Conservation (phyloP, 2,113 vertebrate species). For the Rhinichthys klamathensis region DNA sequence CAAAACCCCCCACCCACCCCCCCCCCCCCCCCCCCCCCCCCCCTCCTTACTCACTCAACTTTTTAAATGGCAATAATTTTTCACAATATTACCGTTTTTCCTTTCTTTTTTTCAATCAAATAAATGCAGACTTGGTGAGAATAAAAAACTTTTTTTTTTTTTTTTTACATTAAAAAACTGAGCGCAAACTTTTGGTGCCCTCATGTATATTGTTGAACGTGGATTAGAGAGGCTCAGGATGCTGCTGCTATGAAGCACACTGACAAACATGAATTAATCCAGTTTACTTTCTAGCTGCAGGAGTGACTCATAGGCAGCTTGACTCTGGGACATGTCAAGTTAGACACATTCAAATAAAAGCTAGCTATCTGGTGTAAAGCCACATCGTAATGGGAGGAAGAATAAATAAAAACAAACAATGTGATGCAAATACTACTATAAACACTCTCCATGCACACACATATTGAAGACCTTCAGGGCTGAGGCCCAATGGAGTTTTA, state of each 20-base stretch:
- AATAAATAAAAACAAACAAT: background rate
- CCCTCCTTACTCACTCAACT: no score
- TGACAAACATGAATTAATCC: slow-evolving; percentile 37
- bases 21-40: no score
- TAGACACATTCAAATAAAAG: slow-evolving; percentile 7
- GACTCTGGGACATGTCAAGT: slow-evolving; percentile 7
- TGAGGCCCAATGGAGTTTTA: slow-evolving; percentile 2
- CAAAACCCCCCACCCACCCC: no score
- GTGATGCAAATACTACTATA: background rate
- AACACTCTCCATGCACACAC: background rate
- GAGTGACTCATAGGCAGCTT: slow-evolving; percentile 22
- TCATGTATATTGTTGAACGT: no score
- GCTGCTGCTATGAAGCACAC: background rate
- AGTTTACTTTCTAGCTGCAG: slow-evolving; percentile 1
- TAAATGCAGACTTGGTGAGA: no score
- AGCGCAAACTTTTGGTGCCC: no score
- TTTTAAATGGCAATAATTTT: no score
- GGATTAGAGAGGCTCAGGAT: slow-evolving; percentile 6
- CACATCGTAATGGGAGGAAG: background rate
- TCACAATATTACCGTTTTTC: no score
- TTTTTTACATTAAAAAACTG: no score
- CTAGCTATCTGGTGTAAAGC: background rate
- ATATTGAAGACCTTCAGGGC: background rate
- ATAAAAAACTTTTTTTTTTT: no score
- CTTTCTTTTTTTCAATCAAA: no score